phyloP scores from a whole-genome alignment of 1,140 invertebrate genomes.

The Patella vulgata region DNA sequence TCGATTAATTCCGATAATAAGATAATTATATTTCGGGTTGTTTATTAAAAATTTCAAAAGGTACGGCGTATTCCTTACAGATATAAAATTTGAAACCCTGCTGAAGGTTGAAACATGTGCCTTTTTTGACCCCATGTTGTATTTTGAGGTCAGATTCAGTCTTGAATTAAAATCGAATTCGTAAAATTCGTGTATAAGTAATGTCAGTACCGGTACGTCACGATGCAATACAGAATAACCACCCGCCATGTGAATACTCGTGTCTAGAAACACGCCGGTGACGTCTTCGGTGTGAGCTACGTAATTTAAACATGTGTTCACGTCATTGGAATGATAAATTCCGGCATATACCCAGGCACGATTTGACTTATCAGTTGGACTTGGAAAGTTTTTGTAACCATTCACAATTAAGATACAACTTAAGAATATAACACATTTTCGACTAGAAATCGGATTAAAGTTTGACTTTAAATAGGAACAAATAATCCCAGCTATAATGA shows the following conservation, averaged over 20 bases:
- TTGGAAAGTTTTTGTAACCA: conserved; percentile 25
- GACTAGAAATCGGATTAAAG: not conserved
- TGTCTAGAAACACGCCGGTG: conserved; percentile 55
- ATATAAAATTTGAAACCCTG: conserved; percentile 49
- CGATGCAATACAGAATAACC: conserved; percentile 50
- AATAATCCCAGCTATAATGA: conserved; percentile 11
- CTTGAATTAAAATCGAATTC: conserved; percentile 42
- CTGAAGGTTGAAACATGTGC: conserved; percentile 34
- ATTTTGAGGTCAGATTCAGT: not conserved
- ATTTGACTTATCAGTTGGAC: conserved; percentile 19
- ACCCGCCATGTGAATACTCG: conserved; percentile 49
- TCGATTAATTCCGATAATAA: conserved; percentile 38
- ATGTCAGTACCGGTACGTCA: conserved; percentile 50
- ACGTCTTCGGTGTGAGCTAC: conserved; percentile 47
- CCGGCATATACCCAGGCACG: conserved; percentile 41
- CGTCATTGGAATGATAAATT: conserved; percentile 37
- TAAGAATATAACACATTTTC: not conserved
- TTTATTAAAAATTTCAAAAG: conserved; percentile 46
- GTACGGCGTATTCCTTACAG: conserved; percentile 42
- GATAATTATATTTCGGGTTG: conserved; percentile 56
- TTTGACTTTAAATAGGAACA: not conserved
- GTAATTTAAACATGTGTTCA: conserved; percentile 54
- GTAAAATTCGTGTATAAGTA: conserved; percentile 53
- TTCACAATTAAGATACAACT: conserved; percentile 23
- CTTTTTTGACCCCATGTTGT: not conserved